Base-by-base conservation (phyloP, 2,888 invertebrate species). In the Leptarthrus brevirostris region DNA sequence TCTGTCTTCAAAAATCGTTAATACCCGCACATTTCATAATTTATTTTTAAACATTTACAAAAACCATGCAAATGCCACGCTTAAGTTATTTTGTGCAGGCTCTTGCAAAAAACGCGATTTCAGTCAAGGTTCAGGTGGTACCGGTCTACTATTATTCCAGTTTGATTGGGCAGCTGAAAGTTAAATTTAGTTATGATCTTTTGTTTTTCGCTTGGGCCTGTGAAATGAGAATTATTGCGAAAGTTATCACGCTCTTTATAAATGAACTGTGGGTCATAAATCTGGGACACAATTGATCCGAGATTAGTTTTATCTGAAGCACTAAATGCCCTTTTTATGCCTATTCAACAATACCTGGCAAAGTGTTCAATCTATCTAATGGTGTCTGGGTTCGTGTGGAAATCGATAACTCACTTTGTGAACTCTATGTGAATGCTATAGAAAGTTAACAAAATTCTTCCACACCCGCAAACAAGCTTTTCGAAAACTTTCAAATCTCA, bases 21-120 rank as follows among this genome's bases (percentile, higher is more conserved):
- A 30, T 30, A 30, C 30, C 5, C 1, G 4, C 30, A 30, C 30
- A 30, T 30, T 6, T 30, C 1, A 30, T 8, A 30, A 30, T 30
- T 30, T 30, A 4, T 30, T 30, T 30, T 30, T 8, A 30, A 30
- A 6, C 30, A 1, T 4, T 8, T 4, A 24, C n/a, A 56, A 56
- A 56, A 56, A 56, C 16, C 26, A 16, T 30, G 56, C 56, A 56
- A 56, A 56, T 56, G 26, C 56, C 26, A 30, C 56, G n/a, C n/a
- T n/a, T n/a, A n/a, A n/a, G n/a, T n/a, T n/a, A n/a, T n/a, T n/a
- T n/a, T n/a, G n/a, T n/a, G n/a, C n/a, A n/a, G n/a, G n/a, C n/a
- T n/a, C n/a, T n/a, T n/a, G n/a, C n/a, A n/a, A n/a, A n/a, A n/a
- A n/a, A n/a, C n/a, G n/a, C n/a, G n/a, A n/a, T n/a, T n/a, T n/a